A percentile compares a stretch with the other conserved stretches of the same genome.
phyloP scores from a whole-genome alignment of 2,113 vertebrate species.

The Monopterus albus region DNA sequence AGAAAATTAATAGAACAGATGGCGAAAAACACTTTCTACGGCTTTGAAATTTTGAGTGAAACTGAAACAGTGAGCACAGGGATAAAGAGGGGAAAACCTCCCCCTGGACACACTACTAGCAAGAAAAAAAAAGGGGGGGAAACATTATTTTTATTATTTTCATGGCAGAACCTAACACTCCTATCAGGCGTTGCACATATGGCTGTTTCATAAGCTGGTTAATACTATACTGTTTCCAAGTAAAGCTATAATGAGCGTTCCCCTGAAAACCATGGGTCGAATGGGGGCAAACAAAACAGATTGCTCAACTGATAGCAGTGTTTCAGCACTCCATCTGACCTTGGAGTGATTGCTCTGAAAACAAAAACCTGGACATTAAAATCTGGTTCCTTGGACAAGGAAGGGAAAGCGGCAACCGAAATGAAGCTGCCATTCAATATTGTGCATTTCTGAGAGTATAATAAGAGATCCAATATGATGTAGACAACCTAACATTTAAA shows the following conservation, averaged over 20 bases:
- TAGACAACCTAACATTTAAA: constrained; percentile 13
- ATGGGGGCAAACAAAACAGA: constrained; percentile 63
- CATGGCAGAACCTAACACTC: constrained; percentile 11
- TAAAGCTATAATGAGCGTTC: constrained; percentile 35
- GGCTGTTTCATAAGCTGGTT: constrained; percentile 55
- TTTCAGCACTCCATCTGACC: constrained; percentile 74
- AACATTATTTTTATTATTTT: constrained; percentile 26
- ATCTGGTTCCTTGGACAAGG: constrained; percentile 32
- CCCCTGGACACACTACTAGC: constrained; percentile 5
- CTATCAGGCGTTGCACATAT: constrained; percentile 17
- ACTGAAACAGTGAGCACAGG: constrained; percentile 23
- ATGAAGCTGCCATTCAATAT: constrained; percentile 36
- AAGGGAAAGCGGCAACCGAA: constrained; percentile 40
- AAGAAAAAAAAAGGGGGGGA: not conserved
- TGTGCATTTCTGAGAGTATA: constrained; percentile 14
- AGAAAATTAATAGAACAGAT: constrained; percentile 39
- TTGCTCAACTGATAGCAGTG: constrained; percentile 67
- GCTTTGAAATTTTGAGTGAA: constrained; percentile 30
- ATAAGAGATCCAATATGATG: not conserved
- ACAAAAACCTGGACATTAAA: constrained; percentile 73
- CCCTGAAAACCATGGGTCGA: constrained; percentile 55
- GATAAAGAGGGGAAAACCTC: constrained; percentile 3
- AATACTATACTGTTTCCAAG: constrained; percentile 70
- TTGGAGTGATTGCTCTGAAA: constrained; percentile 76
- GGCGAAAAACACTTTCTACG: constrained; percentile 20